Conservation (phyloP, 2,113 vertebrate genomes). For the Colistium nudipinnis region DNA sequence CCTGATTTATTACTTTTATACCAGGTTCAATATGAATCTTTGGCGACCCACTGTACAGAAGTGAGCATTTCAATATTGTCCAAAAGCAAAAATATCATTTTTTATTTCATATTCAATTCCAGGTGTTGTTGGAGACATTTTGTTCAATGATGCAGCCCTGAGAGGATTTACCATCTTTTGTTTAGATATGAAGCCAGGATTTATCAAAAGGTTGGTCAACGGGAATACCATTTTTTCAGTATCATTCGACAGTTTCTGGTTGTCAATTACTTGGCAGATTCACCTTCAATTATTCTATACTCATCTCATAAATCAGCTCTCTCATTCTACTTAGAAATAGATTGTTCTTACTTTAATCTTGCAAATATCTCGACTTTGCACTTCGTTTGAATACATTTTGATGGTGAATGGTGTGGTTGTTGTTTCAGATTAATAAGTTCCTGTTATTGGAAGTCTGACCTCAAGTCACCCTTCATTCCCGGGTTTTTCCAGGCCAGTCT, state of each 20-base stretch:
- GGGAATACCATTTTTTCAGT: not conserved
- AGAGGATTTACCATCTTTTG: slow-evolving; percentile 75
- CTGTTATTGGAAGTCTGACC: slow-evolving; percentile 78
- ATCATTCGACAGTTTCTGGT: not conserved
- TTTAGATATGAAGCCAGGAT: slow-evolving; percentile 78
- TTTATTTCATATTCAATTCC: slow-evolving; percentile 17
- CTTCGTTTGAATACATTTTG: not conserved
- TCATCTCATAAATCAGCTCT: not conserved
- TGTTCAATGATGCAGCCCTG: slow-evolving; percentile 70
- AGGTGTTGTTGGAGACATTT: slow-evolving; percentile 79
- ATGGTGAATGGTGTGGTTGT: slow-evolving; percentile 4
- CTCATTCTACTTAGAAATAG: not conserved
- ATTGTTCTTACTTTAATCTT: not conserved
- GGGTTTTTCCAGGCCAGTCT: slow-evolving; percentile 86
- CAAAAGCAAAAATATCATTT: too few relatives aligned
- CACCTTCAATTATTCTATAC: not conserved
- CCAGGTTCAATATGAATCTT: not conserved
- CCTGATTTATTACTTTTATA: not conserved
- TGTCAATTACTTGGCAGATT: not conserved
- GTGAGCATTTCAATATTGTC: too few relatives aligned
- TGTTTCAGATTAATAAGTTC: slow-evolving; percentile 77
- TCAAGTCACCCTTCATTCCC: slow-evolving; percentile 74
- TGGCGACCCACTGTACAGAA: not conserved
- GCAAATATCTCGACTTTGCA: too few relatives aligned
- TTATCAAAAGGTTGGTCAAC: slow-evolving; percentile 74